phyloP scores from a whole-genome alignment of 2,113 vertebrate species.

The Gymnarchus niloticus region DNA sequence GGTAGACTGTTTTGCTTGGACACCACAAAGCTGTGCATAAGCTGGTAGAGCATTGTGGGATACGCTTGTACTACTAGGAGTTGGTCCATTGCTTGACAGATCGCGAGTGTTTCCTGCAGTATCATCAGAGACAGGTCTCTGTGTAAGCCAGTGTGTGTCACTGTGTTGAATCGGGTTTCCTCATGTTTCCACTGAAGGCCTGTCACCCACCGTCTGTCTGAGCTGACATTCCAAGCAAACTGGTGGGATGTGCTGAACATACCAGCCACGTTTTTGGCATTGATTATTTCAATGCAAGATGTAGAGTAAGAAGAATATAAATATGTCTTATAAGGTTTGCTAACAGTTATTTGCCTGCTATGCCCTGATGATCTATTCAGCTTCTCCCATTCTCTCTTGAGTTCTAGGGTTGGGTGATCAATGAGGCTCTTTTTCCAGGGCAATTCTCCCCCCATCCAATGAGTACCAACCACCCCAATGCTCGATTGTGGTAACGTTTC shows the following conservation, averaged over 20 bases:
- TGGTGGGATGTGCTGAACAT: not conserved
- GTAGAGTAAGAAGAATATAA: too few relatives aligned
- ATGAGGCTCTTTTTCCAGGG: constrained; percentile 18
- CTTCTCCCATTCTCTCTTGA: too few relatives aligned
- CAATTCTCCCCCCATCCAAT: not conserved
- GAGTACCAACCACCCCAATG: too few relatives aligned
- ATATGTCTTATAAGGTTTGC: not conserved
- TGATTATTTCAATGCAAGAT: not conserved
- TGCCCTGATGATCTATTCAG: not conserved
- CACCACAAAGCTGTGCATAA: not conserved
- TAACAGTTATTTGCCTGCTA: not conserved
- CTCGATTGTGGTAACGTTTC: too few relatives aligned
- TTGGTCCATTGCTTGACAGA: not conserved
- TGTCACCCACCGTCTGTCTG: not conserved
- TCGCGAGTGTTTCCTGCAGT: not conserved
- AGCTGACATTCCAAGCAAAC: not conserved
- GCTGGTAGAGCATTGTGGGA: not conserved
- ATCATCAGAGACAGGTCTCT: not conserved
- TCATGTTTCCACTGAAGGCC: constrained; percentile 25
- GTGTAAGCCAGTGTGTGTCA: constrained; percentile 32
- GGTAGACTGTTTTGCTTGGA: not conserved
- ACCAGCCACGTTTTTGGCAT: not conserved
- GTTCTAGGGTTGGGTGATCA: not conserved
- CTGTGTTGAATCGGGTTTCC: not conserved
- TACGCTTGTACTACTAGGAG: not conserved